Base-by-base conservation (phyloP, 2,113 vertebrate species). In the Sinocyclocheilus maitianheensis region DNA sequence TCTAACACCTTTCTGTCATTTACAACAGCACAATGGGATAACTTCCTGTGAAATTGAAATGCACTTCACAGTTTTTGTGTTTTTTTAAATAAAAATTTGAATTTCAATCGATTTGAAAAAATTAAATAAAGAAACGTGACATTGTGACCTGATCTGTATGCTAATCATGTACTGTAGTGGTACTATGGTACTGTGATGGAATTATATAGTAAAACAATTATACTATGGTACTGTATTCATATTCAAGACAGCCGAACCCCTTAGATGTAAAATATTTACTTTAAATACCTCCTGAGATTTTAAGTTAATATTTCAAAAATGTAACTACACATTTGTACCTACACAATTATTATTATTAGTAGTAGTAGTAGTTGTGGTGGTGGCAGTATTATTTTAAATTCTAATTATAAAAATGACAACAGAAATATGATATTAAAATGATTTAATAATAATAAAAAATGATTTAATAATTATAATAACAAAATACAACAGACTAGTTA, bases 1-100 rank as follows among this genome's bases (percentile, higher is more conserved):
- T 88, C 87, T 88, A 30, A 83, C 60, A 86, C 69, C 63, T 53
- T 74, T 83, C 81, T 77, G 88, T 84, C 76, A 46, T 85, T 79
- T 77, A 74, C 24, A 55, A 24, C 60, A 34, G 51, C 85, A 77
- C 87, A 79, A 80, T 81, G 72, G 55, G 78, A 87, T 51, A 81
- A 81, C 63, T 74, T 78, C 30, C 30, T 24, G 81, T 60, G 67
- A 86, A 72, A 65, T 53, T 58, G 3, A 46, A 63, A 40, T 46
- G 37, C 34, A 6, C 26, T 26, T 48, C 37, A 46, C 4, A 9
- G 53, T 60, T 71, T 77, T 69, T 71, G 26, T 37, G 26, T 18
- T 22, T 78, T n/a, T 53, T 55, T 34, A 26, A 18, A 51, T 34
- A 8, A 65, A 62, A 62, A 46, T 81, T 24, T 51, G 12, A 77